Base-by-base conservation (phyloP, 2,113 vertebrate genomes). In the Corythornis madagascariensis region DNA sequence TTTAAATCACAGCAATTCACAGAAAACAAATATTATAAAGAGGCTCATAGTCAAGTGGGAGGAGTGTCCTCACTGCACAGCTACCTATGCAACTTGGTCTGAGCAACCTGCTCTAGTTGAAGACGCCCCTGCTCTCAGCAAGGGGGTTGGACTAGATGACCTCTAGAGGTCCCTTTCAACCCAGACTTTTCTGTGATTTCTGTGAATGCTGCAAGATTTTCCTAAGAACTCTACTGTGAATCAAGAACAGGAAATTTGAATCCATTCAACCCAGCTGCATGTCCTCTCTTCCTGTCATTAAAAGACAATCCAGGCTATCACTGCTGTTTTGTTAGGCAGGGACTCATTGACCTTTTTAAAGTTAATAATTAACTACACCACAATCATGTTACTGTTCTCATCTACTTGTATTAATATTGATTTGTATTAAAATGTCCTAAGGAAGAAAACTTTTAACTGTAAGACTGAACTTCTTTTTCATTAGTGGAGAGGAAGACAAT, bases 341-440 rank as follows among this genome's bases (percentile, higher is more conserved):
- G 35, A 91, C 56, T 71, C 79, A 59, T 5, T 91, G 78, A 76
- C 57, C 69, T 77, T 94, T 89, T 31, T 16, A 1, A 90, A 89
- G 66, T 65, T 87, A 91, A 95, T 92, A 83, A 93, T 71, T 89
- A 86, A 88, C 76, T 88, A 83, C 0, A 0, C 52, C n/a, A 81
- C 25, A 90, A 94, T 92, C 74, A 74, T 13, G 86, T 90, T 89
- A 94, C 43, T 55, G 79, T 42, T 76, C 72, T 95, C 82, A 80
- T 89, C 67, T 74, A 86, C 38, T 64, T 74, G 18, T 76, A 72
- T 57, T 83, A 50, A 60, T 80, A 64, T 50, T 85, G 71, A 91
- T 82, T 95, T 87, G 88, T 86, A 78, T 55, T 77, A 80, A 88
- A 94, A 73, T 19, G 17, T 52, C 74, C 60, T 6, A 48, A 60